Evolutionary conservation across 2,888 invertebrate species (phyloP).

Genomic region (Ophioninae sp.): DNA sequence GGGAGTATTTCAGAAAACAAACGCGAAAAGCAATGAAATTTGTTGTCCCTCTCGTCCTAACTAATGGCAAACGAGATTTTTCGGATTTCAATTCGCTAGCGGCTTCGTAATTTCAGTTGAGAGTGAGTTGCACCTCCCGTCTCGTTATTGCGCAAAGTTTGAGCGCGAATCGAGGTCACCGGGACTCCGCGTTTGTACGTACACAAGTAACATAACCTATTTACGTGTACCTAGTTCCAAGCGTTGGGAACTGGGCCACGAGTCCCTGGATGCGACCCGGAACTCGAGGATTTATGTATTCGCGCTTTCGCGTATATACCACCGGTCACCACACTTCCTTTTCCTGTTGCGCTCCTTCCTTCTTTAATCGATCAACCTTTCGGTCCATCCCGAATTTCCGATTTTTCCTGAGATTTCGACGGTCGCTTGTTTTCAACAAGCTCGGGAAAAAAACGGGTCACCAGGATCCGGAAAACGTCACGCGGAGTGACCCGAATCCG

Average conservation of each 20-base stretch:
- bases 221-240: slow-evolving; percentile 14
- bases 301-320: neutral
- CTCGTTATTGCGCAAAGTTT: slow-evolving; percentile 7
- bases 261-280: slow-evolving; percentile 37
- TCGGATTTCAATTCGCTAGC: neutral
- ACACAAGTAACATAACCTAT: slow-evolving; percentile 12
- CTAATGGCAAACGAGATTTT: neutral
- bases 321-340: neutral
- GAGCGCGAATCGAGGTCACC: slow-evolving; percentile 31
- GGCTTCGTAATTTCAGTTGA: neutral
- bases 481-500: neutral
- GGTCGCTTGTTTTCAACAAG: neutral
- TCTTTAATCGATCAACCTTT: neutral
- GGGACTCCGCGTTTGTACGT: slow-evolving; percentile 22
- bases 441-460: slow-evolving; percentile 1
- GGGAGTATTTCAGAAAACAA: too few species aligned
- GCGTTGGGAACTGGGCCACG: slow-evolving; percentile 26
- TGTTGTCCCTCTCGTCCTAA: too few species aligned
- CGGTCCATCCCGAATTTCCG: neutral
- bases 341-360: neutral
- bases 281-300: neutral
- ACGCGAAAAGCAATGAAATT: too few species aligned
- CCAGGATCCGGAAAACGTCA: neutral
- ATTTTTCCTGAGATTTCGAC: neutral
- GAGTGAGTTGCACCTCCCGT: neutral